phyloP scores from a whole-genome alignment of 2,888 invertebrate genomes.

The Hypercompe scribonia region DNA sequence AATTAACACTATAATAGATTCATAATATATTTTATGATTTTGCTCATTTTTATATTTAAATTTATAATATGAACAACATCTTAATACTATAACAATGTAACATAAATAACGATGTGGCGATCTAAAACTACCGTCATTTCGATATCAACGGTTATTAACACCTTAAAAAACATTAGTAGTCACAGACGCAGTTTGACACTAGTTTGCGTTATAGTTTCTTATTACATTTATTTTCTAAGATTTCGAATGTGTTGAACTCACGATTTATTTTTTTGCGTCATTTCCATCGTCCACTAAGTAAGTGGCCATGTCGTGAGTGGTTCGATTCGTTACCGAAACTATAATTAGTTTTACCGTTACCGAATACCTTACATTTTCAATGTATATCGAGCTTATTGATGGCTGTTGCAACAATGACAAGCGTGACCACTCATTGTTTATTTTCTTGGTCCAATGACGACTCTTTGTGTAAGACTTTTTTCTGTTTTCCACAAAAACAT shows the following conservation, averaged over 20 bases:
- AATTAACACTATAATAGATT: slow-evolving; percentile 40
- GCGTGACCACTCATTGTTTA: slow-evolving; percentile 73
- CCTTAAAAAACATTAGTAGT: slow-evolving; percentile 30
- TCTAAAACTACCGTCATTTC: slow-evolving; percentile 41
- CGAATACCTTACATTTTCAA: slow-evolving; percentile 72
- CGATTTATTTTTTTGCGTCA: slow-evolving; percentile 75
- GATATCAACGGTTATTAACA: slow-evolving; percentile 32
- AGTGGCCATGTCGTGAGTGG: slow-evolving; percentile 76
- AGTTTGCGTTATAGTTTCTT: slow-evolving; percentile 62
- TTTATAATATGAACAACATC: slow-evolving; percentile 35
- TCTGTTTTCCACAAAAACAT: slow-evolving; percentile 38
- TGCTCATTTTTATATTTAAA: slow-evolving; percentile 39
- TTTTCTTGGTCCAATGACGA: slow-evolving; percentile 60
- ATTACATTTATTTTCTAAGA: slow-evolving; percentile 60
- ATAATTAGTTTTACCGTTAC: slow-evolving; percentile 83
- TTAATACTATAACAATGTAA: slow-evolving; percentile 46
- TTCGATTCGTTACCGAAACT: slow-evolving; percentile 77
- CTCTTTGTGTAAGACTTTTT: slow-evolving; percentile 42
- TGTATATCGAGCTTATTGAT: slow-evolving; percentile 63
- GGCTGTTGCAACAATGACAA: slow-evolving; percentile 63
- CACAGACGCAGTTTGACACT: slow-evolving; percentile 53
- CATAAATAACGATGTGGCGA: slow-evolving; percentile 38
- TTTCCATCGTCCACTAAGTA: slow-evolving; percentile 68
- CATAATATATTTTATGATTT: slow-evolving; percentile 37
- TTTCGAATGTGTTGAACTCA: slow-evolving; percentile 74